A percentile compares a stretch with the other conserved stretches of the same genome.
Conservation (phyloP, 1,140 invertebrate genomes). For the Drosophila kepulauana region DNA sequence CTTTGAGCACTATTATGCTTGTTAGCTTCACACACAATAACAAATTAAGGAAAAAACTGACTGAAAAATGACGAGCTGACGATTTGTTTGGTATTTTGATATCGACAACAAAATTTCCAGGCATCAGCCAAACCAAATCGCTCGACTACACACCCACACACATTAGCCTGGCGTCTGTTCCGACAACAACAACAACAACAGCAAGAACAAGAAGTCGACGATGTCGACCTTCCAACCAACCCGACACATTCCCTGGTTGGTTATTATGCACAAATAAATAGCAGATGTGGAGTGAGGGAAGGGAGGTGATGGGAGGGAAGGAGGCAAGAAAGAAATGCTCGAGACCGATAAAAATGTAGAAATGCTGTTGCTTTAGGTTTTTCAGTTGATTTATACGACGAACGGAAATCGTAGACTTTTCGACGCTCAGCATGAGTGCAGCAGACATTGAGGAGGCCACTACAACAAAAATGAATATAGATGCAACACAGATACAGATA, state of each 20-base stretch:
- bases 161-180: conserved; percentile 39
- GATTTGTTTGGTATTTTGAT: conserved; percentile 82
- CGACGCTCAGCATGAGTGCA: conserved; percentile 84
- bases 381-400: conserved; percentile 78
- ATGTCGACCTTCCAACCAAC: conserved; percentile 10
- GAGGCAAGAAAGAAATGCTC: conserved; percentile 18
- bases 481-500: conserved; percentile 43
- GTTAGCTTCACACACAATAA: conserved; percentile 56
- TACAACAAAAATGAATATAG: conserved; percentile 37
- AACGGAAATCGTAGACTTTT: conserved; percentile 83
- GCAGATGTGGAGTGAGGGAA: background rate
- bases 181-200: background rate
- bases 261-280: conserved; percentile 83
- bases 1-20: conserved; percentile 26
- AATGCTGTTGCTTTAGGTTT: conserved; percentile 55
- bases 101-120: conserved; percentile 68
- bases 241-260: background rate
- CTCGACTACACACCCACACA: conserved; percentile 12
- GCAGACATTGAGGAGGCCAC: conserved; percentile 59
- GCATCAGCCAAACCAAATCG: conserved; percentile 17
- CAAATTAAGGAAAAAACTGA: conserved; percentile 72
- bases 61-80: conserved; percentile 83
- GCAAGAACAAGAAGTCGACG: background rate
- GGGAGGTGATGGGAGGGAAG: background rate
- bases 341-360: conserved; percentile 76